Percentiles rank a stretch among this genome's conserved stretches.
Evolutionary conservation across 2,113 vertebrate genomes (phyloP).

Genomic region (Scortum barcoo): DNA sequence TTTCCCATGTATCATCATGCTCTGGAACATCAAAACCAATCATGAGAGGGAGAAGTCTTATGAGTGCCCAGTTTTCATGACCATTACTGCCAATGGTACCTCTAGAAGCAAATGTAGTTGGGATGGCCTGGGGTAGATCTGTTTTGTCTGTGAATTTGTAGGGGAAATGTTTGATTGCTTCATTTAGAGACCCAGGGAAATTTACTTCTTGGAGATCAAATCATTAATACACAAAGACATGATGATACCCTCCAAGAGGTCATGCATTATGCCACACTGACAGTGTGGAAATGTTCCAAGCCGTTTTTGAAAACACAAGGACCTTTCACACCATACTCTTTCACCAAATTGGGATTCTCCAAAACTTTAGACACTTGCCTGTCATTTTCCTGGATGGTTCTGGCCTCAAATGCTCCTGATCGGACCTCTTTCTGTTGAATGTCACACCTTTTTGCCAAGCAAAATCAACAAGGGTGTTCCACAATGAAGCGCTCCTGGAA

Average conservation of each 20-base stretch:
- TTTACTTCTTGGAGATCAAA: conserved; percentile 30
- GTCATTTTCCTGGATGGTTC: conserved; percentile 9
- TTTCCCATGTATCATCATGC: no score
- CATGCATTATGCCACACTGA: conserved; percentile 22
- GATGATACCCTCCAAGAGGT: conserved; percentile 18
- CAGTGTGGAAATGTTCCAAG: conserved; percentile 14
- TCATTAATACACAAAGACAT: conserved; percentile 6
- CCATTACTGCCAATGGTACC: no score
- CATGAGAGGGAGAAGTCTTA: no score
- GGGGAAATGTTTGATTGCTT: conserved; percentile 9
- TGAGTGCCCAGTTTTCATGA: no score
- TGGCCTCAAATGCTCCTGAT: background rate
- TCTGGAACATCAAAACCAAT: no score
- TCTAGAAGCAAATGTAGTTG: no score
- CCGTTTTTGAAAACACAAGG: no score
- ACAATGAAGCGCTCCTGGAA: background rate
- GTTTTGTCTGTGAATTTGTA: conserved; percentile 7
- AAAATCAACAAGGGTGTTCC: background rate
- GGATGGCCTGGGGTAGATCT: no score
- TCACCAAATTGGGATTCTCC: background rate
- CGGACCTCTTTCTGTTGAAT: conserved; percentile 3
- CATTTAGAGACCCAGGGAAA: conserved; percentile 10
- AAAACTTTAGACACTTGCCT: conserved; percentile 6
- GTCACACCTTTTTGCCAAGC: background rate
- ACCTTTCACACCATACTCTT: conserved; percentile 31